phyloP scores from a whole-genome alignment of 2,797 vertebrate species.

The Sciurus carolinensis region DNA sequence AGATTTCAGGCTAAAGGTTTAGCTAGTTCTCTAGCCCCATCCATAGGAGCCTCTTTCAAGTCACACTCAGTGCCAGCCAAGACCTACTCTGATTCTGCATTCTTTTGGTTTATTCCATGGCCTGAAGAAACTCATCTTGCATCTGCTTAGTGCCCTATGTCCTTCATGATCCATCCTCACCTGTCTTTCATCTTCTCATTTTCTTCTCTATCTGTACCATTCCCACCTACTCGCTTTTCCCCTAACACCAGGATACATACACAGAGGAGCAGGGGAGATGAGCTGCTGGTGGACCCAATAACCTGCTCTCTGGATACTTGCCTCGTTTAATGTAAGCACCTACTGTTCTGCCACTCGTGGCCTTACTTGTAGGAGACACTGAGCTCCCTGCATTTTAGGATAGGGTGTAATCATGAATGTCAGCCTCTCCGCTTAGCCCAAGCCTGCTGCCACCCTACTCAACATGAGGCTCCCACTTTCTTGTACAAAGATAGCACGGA shows the following conservation, averaged over 20 bases:
- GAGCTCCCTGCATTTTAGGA: not conserved
- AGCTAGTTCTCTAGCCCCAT: not conserved
- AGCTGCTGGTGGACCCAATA: not conserved
- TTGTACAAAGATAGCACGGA: not conserved
- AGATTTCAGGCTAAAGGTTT: not conserved
- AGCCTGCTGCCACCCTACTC: not conserved
- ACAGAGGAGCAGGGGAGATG: no score
- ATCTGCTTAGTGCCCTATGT: not conserved
- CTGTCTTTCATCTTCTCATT: not conserved
- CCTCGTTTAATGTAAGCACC: not conserved
- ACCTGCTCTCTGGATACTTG: not conserved
- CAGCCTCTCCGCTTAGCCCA: not conserved
- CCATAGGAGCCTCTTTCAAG: not conserved
- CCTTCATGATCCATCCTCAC: not conserved
- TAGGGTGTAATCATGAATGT: not conserved
- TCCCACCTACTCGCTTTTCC: not conserved
- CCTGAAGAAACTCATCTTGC: not conserved
- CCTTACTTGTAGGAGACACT: not conserved
- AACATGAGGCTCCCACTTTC: not conserved
- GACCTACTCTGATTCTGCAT: not conserved
- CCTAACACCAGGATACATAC: not conserved
- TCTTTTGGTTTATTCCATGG: not conserved
- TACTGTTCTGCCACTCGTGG: not conserved
- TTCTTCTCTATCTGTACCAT: not conserved
- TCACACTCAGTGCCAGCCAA: not conserved